Evolutionary conservation across 2,113 vertebrate genomes (phyloP).

Genomic region (Mesembrinibis cayennensis): DNA sequence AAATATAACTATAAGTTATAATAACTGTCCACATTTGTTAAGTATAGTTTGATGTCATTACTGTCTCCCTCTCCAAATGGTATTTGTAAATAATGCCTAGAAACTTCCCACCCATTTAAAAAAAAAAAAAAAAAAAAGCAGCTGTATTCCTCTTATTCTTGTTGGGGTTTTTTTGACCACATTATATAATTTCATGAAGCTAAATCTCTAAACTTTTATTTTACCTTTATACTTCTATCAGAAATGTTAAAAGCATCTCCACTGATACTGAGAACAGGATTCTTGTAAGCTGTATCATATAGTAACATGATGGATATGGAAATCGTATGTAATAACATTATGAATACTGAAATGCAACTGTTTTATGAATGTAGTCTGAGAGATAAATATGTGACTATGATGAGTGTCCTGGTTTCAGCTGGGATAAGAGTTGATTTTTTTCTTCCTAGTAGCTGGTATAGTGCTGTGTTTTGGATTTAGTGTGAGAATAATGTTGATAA

Average conservation of each 20-base stretch:
- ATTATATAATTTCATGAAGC: neutral
- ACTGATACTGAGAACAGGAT: neutral
- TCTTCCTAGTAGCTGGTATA: too few relatives aligned
- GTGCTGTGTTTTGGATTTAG: too few relatives aligned
- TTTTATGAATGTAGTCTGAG: neutral
- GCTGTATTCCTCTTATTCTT: neutral
- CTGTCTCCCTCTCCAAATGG: neutral
- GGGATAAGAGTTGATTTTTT: too few relatives aligned
- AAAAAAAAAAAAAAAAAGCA: neutral
- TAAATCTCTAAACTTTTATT: neutral
- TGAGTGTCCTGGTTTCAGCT: neutral
- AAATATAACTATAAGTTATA: neutral
- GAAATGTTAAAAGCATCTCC: neutral
- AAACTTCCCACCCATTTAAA: neutral
- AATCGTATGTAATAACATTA: neutral
- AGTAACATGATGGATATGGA: neutral
- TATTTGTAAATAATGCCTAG: neutral
- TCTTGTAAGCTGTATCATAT: neutral
- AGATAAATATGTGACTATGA: neutral
- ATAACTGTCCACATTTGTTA: neutral
- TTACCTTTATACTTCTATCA: neutral
- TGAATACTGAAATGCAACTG: neutral
- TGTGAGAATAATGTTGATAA: too few relatives aligned
- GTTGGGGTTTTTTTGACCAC: neutral
- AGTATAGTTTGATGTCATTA: neutral